phyloP scores from a whole-genome alignment of 2,113 vertebrate genomes.

The Eurystomus gularis region DNA sequence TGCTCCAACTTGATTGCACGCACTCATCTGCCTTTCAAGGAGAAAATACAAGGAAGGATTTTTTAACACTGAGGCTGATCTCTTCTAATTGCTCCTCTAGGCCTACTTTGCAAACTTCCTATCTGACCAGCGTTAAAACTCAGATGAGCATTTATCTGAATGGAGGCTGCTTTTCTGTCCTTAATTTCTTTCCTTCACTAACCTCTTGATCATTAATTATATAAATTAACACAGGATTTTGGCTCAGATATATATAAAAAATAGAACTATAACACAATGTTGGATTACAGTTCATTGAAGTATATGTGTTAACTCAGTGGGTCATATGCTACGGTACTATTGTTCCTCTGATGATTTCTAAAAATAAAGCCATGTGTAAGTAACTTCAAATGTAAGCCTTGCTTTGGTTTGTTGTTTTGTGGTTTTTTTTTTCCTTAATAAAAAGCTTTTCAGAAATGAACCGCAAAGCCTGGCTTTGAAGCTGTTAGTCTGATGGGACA shows the following conservation, averaged over 20 bases:
- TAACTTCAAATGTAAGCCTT: background rate
- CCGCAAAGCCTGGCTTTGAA: background rate
- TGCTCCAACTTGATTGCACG: background rate
- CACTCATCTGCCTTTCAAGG: background rate
- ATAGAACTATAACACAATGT: background rate
- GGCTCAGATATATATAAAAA: background rate
- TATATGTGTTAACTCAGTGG: background rate
- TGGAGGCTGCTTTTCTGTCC: background rate
- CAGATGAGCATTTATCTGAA: background rate
- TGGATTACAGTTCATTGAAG: background rate
- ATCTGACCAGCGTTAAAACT: background rate
- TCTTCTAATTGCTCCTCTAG: background rate
- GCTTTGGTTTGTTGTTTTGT: background rate
- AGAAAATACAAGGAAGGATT: background rate
- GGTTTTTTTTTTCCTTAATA: background rate
- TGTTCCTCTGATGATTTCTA: background rate
- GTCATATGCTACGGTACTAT: background rate
- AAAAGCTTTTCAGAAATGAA: background rate
- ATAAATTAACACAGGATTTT: background rate
- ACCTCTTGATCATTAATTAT: background rate
- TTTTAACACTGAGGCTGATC: background rate
- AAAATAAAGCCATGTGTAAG: background rate
- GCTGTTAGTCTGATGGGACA: background rate
- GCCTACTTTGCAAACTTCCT: background rate
- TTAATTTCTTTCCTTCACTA: background rate